Conservation (phyloP, 1,140 invertebrate species). For the Spodoptera litura region DNA sequence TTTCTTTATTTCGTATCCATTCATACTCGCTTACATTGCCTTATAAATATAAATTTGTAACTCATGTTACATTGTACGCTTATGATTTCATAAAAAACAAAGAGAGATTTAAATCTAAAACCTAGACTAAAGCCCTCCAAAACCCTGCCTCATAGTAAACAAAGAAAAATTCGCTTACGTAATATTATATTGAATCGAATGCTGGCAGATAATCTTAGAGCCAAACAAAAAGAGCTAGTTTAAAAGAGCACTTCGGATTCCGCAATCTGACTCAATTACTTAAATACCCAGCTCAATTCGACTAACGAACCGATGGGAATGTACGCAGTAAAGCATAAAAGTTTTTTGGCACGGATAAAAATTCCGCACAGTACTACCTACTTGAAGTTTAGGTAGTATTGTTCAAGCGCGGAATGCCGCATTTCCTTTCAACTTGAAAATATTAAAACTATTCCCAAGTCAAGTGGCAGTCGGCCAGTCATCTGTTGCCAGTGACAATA, state of each 20-base stretch:
- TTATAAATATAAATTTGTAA: no score
- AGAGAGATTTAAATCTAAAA: not conserved
- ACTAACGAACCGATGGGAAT: slow-evolving; percentile 53
- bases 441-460: slow-evolving; percentile 55
- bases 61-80: no score
- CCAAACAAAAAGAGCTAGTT: slow-evolving; percentile 25
- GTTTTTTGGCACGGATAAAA: slow-evolving; percentile 56
- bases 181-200: slow-evolving; percentile 33
- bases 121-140: not conserved
- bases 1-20: no score
- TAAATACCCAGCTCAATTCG: slow-evolving; percentile 52
- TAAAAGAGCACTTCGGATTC: slow-evolving; percentile 29
- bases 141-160: not conserved
- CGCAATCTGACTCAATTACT: slow-evolving; percentile 54
- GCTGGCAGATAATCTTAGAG: slow-evolving; percentile 15
- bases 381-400: slow-evolving; percentile 21
- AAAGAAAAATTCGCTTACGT: not conserved
- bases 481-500: slow-evolving; percentile 30
- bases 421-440: slow-evolving; percentile 45
- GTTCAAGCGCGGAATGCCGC: slow-evolving; percentile 34
- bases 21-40: no score
- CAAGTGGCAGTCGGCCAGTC: slow-evolving; percentile 41
- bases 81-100: not conserved
- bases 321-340: slow-evolving; percentile 48
- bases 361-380: slow-evolving; percentile 17